Base-by-base conservation (phyloP, 2,113 vertebrate genomes). In the Gymnogyps californianus region DNA sequence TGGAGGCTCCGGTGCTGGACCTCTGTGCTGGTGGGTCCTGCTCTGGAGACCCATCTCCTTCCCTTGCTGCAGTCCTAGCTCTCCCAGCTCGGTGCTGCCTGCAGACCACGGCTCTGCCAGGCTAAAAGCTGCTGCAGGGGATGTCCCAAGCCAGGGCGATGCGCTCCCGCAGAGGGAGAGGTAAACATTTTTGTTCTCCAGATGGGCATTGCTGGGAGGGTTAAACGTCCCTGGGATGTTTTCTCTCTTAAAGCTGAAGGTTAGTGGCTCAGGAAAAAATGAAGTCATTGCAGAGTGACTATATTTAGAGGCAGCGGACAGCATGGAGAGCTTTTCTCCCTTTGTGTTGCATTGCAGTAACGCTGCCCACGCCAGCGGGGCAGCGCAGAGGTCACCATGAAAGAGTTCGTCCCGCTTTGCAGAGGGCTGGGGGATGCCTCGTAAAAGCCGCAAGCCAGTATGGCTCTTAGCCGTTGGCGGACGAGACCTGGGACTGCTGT, bases 201-300 rank as follows among this genome's bases (percentile, higher is more conserved):
- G 16, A 65, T 59, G 54, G 78, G 46, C 31, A 15, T 36, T 69
- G 15, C 65, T 67, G 38, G 70, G 64, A 91, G 78, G 15, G 36
- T 89, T 93, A 90, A 92, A 85, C 49, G 62, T 77, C 87, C 26
- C 26, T 58, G 62, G 26, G 84, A 66, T 16, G 8, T 83, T 93
- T 94, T 93, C 42, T 80, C 49, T 94, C 59, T 87, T 83, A 83
- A 86, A 88, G 26, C 16, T 85, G 80, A 96, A 96, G 84, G 84
- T 83, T 85, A 75, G 47, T 47, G 49, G 54, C 74, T 85, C n/a
- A 42, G 93, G 84, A 74, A 96, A 87, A 86, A 81, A 86, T 96
- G 66, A 96, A 89, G 69, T 96, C 49, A 92, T 84, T 87, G 89
- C 78, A 89, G 61, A 93, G 38, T 3, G 2, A 57, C 90, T 95